These are phyloP conservation scores for Trinorchestia longiramus DNA, from an alignment of 1,140 invertebrate species.

Conservation along the genomic window DNA sequence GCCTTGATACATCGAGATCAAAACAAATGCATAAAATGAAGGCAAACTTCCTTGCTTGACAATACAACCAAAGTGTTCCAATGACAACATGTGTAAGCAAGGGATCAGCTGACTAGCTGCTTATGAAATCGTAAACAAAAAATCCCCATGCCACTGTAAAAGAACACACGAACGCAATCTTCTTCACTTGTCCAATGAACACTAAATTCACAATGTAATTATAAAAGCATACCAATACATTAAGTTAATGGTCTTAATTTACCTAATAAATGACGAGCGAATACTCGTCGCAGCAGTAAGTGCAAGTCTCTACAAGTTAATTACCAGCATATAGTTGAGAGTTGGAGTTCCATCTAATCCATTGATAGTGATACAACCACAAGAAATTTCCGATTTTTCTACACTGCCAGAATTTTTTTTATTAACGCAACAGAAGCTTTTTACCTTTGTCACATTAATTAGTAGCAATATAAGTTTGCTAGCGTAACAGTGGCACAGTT, in stretches of 20 bases:
- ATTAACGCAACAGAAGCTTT: background rate
- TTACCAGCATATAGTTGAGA: background rate
- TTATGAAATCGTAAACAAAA: background rate
- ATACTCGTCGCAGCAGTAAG: background rate
- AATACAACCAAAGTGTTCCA: background rate
- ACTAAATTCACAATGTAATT: background rate
- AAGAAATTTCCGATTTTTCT: background rate
- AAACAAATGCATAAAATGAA: background rate
- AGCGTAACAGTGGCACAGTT: too few species aligned
- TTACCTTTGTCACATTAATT: background rate
- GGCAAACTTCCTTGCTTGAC: background rate
- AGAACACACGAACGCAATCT: background rate
- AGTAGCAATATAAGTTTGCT: too few species aligned
- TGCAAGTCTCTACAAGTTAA: background rate
- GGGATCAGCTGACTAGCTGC: background rate
- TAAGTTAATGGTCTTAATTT: background rate
- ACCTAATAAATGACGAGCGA: background rate
- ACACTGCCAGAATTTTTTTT: background rate
- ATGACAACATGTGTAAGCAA: background rate
- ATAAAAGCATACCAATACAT: background rate
- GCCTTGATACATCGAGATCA: background rate
- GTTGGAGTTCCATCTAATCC: background rate
- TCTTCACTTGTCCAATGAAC: background rate
- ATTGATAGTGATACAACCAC: background rate
- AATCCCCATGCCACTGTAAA: background rate